Percentiles rank a stretch among this genome's conserved stretches.
Evolutionary conservation across 2,113 vertebrate genomes (phyloP).

Genomic region (Ammodytes marinus): DNA sequence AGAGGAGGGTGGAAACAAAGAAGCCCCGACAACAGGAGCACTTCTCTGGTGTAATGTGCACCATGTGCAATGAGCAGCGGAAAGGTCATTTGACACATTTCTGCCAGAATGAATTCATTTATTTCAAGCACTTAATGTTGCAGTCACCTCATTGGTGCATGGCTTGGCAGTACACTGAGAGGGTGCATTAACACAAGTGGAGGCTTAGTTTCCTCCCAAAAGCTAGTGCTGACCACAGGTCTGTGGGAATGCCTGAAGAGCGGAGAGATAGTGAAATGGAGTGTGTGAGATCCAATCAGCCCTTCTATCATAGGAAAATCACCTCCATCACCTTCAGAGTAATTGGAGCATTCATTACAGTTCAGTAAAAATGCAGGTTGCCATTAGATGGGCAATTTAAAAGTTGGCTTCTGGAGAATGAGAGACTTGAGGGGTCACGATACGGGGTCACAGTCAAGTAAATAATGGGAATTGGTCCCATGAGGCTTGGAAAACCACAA

Average conservation of each 20-base stretch:
- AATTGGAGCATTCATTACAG: constrained; percentile 83
- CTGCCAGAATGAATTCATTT: constrained; percentile 85
- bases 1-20: constrained; percentile 58
- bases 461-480: constrained; percentile 84
- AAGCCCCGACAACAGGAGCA: constrained; percentile 77
- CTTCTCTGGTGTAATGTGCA: constrained; percentile 77
- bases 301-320: constrained; percentile 80
- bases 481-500: constrained; percentile 73
- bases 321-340: constrained; percentile 78
- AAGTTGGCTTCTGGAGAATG: constrained; percentile 76
- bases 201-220: constrained; percentile 69
- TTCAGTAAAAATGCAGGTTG: constrained; percentile 78
- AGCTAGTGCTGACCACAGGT: constrained; percentile 74
- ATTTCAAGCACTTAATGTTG: constrained; percentile 84
- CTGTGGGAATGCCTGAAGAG: constrained; percentile 73
- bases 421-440: constrained; percentile 76
- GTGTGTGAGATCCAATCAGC: constrained; percentile 80
- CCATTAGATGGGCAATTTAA: constrained; percentile 79
- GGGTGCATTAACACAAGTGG: constrained; percentile 78
- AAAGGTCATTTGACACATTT: constrained; percentile 88
- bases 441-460: constrained; percentile 83
- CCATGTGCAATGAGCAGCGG: constrained; percentile 80
- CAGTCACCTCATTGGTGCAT: constrained; percentile 72
- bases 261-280: constrained; percentile 74
- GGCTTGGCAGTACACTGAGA: constrained; percentile 70